Evolutionary conservation across 2,797 vertebrate genomes (phyloP), one percentile per base, ranked within the genome.

Genomic region (Carcharodon carcharias): DNA sequence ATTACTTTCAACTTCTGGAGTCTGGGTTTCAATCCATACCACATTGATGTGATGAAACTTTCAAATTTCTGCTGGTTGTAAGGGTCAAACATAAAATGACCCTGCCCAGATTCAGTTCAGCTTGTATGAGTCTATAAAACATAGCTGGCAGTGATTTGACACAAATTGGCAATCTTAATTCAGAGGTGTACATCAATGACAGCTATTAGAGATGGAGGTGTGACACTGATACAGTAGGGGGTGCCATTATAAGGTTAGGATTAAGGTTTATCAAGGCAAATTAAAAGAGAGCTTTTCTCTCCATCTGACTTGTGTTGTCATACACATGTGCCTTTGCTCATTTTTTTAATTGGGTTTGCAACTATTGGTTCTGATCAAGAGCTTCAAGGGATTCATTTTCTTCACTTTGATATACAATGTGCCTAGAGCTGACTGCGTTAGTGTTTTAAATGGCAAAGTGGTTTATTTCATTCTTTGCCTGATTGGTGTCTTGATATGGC

Each of bases 151-250:
- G 91, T 65, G 91, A 93, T 93, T 65, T 93, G 35, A 45, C 61
- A 65, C 91, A 65, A 93, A 93, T 93, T 93, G 61, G 35, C 91
- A 65, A 85, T 85, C 40, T 93, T 93, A 93, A 40, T 93, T 63
- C 63, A 26, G n/a, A 67, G 91, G 40, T 92, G 35, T 65, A 65
- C 23, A 6, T 23, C 61, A 93, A n/a, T 93, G 21, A 45, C 45
- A 50, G 82, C 82, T 85, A 50, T 85, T 21, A 63, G 91, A 93
- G 63, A 45, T n/a, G 63, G 91, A n/a, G 50, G 40, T 82, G 71
- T 26, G 31, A 65, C 61, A n/a, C n/a, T 96, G 56, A 61, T 26
- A 21, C n/a, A 96, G 26, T 88, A 58, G 85, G 40, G 40, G 71
- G 50, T 96, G 58, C 73, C 40, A 28, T 26, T 80, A 58, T 63